These are phyloP conservation scores for Lagenorhynchus albirostris DNA, from an alignment of 2,113 vertebrate genomes.

Conservation along the genomic window DNA sequence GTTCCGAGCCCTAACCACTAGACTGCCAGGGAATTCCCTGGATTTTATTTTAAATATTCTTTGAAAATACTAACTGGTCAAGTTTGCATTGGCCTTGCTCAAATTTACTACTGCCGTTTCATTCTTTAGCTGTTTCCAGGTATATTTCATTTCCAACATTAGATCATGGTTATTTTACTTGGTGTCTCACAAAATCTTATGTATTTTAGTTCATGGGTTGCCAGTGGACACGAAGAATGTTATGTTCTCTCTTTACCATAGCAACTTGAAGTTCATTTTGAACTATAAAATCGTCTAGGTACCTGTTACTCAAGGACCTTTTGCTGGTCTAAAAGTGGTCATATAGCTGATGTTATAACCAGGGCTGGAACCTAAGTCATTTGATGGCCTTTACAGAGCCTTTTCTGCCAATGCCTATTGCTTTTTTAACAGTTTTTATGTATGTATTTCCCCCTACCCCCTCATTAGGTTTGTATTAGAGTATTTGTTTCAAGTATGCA, in stretches of 20 bases:
- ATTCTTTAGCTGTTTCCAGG: neutral
- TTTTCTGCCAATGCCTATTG: neutral
- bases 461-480: neutral
- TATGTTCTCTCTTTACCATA: neutral
- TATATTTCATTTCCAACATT: neutral
- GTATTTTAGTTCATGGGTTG: neutral
- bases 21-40: neutral
- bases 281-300: neutral
- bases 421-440: neutral
- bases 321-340: neutral
- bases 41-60: constrained; percentile 3
- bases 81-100: neutral
- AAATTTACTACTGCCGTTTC: neutral
- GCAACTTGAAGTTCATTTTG: neutral
- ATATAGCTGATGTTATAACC: neutral
- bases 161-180: neutral
- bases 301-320: neutral
- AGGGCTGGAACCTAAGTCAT: neutral
- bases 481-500: neutral
- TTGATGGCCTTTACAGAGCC: neutral
- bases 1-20: neutral
- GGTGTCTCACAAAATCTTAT: neutral
- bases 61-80: neutral
- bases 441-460: neutral
- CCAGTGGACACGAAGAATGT: neutral